phyloP scores from a whole-genome alignment of 2,888 invertebrate genomes.

The Napeogenes inachia region DNA sequence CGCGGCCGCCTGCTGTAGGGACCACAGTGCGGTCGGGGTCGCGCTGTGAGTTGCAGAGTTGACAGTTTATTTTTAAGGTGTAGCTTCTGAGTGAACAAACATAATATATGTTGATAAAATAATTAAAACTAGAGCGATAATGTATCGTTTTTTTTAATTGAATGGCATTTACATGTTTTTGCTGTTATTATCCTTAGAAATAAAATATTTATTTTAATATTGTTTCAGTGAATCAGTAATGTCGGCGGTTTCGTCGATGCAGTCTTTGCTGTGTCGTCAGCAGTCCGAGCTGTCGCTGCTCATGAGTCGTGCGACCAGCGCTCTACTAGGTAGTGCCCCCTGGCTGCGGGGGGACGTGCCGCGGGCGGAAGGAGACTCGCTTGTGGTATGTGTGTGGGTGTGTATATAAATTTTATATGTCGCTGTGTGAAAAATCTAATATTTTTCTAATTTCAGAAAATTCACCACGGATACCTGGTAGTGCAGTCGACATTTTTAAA shows the following conservation, averaged over 20 bases:
- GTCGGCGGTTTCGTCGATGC: conserved; percentile 51
- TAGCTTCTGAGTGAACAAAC: not conserved
- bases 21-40: conserved; percentile 51
- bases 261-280: conserved; percentile 54
- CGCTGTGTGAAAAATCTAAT: not conserved
- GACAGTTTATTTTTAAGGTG: not conserved
- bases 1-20: conserved; percentile 62
- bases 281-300: conserved; percentile 49
- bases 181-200: no score
- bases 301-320: conserved; percentile 55
- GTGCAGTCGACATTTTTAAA: conserved; percentile 67
- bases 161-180: no score
- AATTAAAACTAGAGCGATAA: no score
- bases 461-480: conserved; percentile 68
- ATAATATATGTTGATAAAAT: no score
- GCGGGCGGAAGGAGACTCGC: conserved; percentile 46
- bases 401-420: not conserved
- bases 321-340: conserved; percentile 61
- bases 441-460: conserved; percentile 54
- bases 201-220: no score
- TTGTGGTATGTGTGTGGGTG: conserved; percentile 43
- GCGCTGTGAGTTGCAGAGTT: conserved; percentile 49
- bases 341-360: conserved; percentile 59
- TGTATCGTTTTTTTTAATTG: no score
- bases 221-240: conserved; percentile 50